Conservation (phyloP, 2,888 invertebrate genomes). For the Sinotaia quadrata region DNA sequence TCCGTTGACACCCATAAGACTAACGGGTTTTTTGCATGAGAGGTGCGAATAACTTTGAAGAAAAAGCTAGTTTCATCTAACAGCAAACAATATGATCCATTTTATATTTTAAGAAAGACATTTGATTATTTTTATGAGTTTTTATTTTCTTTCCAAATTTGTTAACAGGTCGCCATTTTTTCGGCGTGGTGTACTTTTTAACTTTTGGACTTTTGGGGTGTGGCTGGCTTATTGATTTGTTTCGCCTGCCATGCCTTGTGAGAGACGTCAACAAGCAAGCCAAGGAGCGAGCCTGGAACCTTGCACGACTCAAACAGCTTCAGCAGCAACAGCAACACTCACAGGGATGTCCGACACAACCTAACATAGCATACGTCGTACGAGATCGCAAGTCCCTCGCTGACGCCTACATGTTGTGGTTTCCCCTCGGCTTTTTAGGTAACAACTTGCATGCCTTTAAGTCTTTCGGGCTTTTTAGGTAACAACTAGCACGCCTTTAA, state of each 20-base stretch:
- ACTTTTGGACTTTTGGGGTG: constrained; percentile 50
- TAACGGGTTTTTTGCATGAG: too few relatives aligned
- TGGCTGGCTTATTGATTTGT: constrained; percentile 50
- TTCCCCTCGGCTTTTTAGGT: constrained; percentile 38
- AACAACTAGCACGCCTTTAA: too few relatives aligned
- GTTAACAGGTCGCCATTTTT: constrained; percentile 31
- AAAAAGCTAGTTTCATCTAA: too few relatives aligned
- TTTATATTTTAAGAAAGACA: too few relatives aligned
- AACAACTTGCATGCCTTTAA: too few relatives aligned
- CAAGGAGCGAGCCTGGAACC: constrained; percentile 8
- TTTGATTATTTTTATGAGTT: too few relatives aligned
- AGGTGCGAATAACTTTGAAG: too few relatives aligned
- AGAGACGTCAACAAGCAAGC: constrained; percentile 36
- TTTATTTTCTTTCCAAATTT: too few relatives aligned
- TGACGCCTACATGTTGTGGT: constrained; percentile 42
- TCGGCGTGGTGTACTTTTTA: constrained; percentile 49
- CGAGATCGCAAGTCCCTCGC: constrained; percentile 3
- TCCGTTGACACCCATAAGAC: too few relatives aligned
- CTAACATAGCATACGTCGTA: not conserved
- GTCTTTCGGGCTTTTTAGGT: too few relatives aligned
- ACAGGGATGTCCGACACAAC: not conserved
- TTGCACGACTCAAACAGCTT: not conserved
- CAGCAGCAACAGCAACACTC: not conserved
- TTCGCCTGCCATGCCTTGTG: constrained; percentile 51
- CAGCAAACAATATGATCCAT: too few relatives aligned